Evolutionary conservation across 2,113 vertebrate species (phyloP).

Genomic region (Todiramphus saurophagus): DNA sequence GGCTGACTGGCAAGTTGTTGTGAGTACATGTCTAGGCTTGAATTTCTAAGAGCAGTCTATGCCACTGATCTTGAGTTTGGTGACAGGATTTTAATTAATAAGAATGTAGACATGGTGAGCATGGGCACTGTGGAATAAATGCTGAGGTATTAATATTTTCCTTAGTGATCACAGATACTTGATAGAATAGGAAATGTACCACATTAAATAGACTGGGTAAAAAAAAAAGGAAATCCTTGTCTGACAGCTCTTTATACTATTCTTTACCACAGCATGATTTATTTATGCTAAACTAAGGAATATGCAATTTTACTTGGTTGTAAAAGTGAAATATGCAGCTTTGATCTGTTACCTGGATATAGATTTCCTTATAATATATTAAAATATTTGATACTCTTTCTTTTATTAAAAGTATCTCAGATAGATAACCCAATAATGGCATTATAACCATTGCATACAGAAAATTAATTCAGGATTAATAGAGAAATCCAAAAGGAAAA

Average conservation of each 20-base stretch:
- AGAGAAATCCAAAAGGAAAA: conserved; percentile 51
- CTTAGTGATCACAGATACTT: neutral
- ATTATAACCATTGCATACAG: conserved; percentile 43
- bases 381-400: conserved; percentile 51
- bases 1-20: neutral
- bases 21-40: neutral
- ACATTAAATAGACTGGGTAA: neutral
- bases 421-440: conserved; percentile 59
- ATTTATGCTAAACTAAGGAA: conserved; percentile 41
- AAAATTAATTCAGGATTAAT: conserved; percentile 75
- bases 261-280: conserved; percentile 36
- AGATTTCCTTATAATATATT: conserved; percentile 51
- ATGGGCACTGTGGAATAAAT: neutral
- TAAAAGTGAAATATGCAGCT: conserved; percentile 66
- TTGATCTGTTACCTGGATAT: conserved; percentile 66
- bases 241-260: neutral
- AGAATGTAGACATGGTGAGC: neutral
- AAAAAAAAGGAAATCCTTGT: neutral
- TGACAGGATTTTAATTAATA: neutral
- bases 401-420: conserved; percentile 26
- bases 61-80: neutral
- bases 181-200: neutral
- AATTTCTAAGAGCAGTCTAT: neutral
- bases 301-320: conserved; percentile 30
- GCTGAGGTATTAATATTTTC: neutral